Percentiles rank a stretch among this genome's conserved stretches.
Conservation (phyloP, 1,140 invertebrate genomes). For the Plutomurus gul region DNA sequence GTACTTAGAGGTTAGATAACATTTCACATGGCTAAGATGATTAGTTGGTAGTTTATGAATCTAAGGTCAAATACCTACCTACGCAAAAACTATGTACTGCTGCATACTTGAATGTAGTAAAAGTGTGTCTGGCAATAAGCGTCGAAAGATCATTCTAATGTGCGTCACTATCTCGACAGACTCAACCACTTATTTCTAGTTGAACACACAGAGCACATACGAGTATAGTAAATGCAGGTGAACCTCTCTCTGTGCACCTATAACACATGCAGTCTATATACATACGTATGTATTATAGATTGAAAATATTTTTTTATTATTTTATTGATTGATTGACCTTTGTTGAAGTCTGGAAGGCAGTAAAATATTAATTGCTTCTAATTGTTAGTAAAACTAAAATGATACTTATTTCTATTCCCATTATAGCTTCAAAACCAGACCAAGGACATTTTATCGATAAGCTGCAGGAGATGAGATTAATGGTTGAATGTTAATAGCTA, state of each 20-base stretch:
- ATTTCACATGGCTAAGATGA: background rate
- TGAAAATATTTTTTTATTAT: background rate
- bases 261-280: background rate
- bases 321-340: constrained; percentile 2
- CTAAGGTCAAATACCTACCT: background rate
- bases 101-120: too few species aligned
- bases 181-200: too few species aligned
- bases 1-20: background rate
- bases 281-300: background rate
- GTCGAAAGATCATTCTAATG: too few species aligned
- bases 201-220: too few species aligned
- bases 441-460: constrained; percentile 2
- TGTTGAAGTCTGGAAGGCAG: background rate
- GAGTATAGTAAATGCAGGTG: background rate
- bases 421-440: background rate
- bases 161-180: too few species aligned
- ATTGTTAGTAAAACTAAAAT: background rate
- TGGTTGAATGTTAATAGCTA: background rate
- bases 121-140: too few species aligned
- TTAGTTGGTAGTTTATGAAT: background rate
- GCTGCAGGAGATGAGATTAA: background rate
- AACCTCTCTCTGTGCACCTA: background rate
- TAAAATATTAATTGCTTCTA: constrained; percentile 8
- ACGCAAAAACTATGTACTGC: too few species aligned
- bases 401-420: background rate